These are phyloP conservation scores for Muscina levida DNA, from an alignment of 2,888 invertebrate genomes.

Conservation along the genomic window DNA sequence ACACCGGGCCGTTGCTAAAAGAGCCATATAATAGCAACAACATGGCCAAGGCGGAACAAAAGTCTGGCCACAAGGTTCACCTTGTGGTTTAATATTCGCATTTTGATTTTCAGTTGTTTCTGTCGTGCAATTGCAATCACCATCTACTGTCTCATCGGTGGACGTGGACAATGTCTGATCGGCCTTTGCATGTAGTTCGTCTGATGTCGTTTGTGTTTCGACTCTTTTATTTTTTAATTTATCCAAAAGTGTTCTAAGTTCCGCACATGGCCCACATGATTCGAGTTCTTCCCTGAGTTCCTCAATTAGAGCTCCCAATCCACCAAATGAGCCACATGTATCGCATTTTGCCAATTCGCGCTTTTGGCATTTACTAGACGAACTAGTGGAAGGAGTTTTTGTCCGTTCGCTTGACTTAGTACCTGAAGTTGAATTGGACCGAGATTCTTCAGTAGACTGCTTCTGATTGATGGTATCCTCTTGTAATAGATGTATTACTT, in stretches of 20 bases:
- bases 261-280: not conserved
- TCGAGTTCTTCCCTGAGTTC: not conserved
- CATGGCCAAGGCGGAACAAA: not conserved
- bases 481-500: slow-evolving; percentile 61
- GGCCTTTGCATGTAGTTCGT: not conserved
- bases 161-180: not conserved
- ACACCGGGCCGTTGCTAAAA: not conserved
- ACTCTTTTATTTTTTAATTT: not conserved
- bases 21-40: slow-evolving; percentile 12
- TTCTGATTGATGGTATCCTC: slow-evolving; percentile 15
- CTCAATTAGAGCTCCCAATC: not conserved
- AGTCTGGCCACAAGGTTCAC: not conserved
- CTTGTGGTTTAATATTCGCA: not conserved
- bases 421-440: too few species aligned
- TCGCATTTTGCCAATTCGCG: too few species aligned
- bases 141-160: not conserved
- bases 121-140: not conserved
- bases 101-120: not conserved
- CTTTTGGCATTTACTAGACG: not conserved
- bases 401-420: too few species aligned
- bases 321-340: not conserved
- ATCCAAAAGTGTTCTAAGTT: not conserved
- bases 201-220: not conserved
- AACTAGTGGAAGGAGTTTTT: too few species aligned
- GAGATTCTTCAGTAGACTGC: not conserved